Conservation (phyloP, 2,797 vertebrate genomes). For the Remorina albescens region DNA sequence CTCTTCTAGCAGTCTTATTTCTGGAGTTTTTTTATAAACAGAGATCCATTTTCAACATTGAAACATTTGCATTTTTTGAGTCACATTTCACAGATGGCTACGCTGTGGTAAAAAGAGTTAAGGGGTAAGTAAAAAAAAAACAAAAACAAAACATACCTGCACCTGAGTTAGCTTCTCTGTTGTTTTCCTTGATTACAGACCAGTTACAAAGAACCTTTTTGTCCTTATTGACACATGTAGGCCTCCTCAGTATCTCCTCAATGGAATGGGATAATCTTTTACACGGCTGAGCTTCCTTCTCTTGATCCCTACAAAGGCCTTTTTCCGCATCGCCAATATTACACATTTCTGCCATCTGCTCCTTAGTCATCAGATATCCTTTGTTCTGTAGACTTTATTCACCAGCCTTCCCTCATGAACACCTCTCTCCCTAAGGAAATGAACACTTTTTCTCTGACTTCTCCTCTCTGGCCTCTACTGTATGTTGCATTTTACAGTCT, state of each 20-base stretch:
- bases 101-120: not conserved
- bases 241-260: constrained; percentile 77
- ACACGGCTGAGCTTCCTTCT: constrained; percentile 21
- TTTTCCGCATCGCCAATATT: constrained; percentile 35
- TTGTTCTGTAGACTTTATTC: not conserved
- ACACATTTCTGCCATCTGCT: constrained; percentile 46
- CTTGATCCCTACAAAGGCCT: constrained; percentile 20
- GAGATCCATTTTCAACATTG: not conserved
- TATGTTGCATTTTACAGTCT: constrained; percentile 16
- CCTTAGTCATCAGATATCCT: constrained; percentile 4
- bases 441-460: not conserved
- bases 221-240: constrained; percentile 46
- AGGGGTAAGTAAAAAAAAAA: too few species aligned
- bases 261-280: constrained; percentile 76
- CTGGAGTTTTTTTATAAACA: constrained; percentile 54
- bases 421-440: not conserved
- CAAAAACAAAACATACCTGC: constrained; percentile 55
- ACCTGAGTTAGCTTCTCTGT: constrained; percentile 4
- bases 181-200: constrained; percentile 69
- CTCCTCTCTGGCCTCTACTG: constrained; percentile 11
- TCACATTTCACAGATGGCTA: too few species aligned
- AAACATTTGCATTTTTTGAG: too few species aligned
- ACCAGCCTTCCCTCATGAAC: not conserved
- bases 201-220: constrained; percentile 32
- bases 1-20: constrained; percentile 29